phyloP scores from a whole-genome alignment of 30 jellyfish, hydroid and myxozoan species.

The Sanderia malayensis region DNA sequence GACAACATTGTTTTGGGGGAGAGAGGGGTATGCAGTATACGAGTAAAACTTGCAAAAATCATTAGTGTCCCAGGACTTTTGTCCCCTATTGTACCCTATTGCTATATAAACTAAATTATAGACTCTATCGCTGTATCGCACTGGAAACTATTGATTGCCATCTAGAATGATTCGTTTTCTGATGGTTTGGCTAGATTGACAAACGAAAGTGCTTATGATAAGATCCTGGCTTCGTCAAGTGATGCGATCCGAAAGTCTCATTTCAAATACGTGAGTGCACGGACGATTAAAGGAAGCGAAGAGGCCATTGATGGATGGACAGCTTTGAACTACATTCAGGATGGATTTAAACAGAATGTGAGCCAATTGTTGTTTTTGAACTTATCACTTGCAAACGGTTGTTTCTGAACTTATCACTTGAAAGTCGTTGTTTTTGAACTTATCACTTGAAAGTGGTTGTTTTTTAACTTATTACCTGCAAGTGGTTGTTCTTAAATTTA shows the following conservation, averaged over 20 bases:
- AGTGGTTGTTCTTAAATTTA: background rate
- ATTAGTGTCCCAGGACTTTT: too few species aligned
- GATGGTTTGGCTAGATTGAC: conserved; percentile 34
- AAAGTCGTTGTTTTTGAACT: too few species aligned
- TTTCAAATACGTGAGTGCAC: conserved; percentile 16
- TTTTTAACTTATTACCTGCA: background rate
- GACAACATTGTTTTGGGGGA: too few species aligned
- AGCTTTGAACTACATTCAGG: conserved; percentile 29
- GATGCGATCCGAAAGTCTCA: conserved; percentile 10
- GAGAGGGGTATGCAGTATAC: too few species aligned
- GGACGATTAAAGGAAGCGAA: conserved; percentile 27
- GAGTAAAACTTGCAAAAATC: too few species aligned
- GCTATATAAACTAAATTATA: too few species aligned
- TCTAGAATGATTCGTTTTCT: too few species aligned
- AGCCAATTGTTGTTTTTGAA: background rate
- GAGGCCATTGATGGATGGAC: conserved; percentile 51
- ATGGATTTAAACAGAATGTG: conserved; percentile 7
- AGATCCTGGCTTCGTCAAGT: conserved; percentile 17
- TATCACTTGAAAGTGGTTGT: background rate
- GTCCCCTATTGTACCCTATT: too few species aligned
- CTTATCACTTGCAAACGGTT: background rate
- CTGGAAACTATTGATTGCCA: too few species aligned
- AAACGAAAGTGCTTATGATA: conserved; percentile 22
- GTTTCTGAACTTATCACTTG: background rate
- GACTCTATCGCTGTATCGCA: too few species aligned